Evolutionary conservation across 2,113 vertebrate genomes (phyloP).

Genomic region (Oxygymnocypris stewartii): DNA sequence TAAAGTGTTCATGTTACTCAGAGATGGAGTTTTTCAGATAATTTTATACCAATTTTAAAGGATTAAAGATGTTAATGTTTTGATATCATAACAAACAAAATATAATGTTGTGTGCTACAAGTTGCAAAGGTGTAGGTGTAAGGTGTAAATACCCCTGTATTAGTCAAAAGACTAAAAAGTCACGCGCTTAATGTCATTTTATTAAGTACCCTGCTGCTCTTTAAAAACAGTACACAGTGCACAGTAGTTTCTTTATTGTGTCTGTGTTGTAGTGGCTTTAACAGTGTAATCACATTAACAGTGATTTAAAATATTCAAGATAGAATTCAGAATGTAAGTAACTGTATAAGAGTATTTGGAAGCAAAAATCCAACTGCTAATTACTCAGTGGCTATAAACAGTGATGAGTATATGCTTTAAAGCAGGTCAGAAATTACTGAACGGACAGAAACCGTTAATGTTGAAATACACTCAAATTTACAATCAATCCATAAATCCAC

Average conservation of each 20-base stretch:
- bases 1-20: too few species aligned
- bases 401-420: conserved; percentile 21
- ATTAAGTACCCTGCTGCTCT: too few species aligned
- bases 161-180: background rate
- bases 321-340: background rate
- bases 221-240: background rate
- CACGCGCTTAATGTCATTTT: background rate
- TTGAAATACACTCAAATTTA: conserved; percentile 18
- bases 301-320: background rate
- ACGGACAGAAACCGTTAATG: conserved; percentile 56
- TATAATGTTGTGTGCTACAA: too few species aligned
- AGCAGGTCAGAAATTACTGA: background rate
- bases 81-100: too few species aligned
- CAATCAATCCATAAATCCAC: conserved; percentile 23
- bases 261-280: background rate
- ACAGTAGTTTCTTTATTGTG: too few species aligned
- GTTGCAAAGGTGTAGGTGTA: too few species aligned
- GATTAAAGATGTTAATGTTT: too few species aligned
- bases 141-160: background rate
- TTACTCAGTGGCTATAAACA: conserved; percentile 15
- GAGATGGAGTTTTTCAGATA: too few species aligned
- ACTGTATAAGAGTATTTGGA: background rate
- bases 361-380: background rate
- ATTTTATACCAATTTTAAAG: too few species aligned
- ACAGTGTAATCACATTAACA: background rate